These are phyloP conservation scores for Chionis minor DNA, from an alignment of 2,113 vertebrate genomes.

Conservation along the genomic window DNA sequence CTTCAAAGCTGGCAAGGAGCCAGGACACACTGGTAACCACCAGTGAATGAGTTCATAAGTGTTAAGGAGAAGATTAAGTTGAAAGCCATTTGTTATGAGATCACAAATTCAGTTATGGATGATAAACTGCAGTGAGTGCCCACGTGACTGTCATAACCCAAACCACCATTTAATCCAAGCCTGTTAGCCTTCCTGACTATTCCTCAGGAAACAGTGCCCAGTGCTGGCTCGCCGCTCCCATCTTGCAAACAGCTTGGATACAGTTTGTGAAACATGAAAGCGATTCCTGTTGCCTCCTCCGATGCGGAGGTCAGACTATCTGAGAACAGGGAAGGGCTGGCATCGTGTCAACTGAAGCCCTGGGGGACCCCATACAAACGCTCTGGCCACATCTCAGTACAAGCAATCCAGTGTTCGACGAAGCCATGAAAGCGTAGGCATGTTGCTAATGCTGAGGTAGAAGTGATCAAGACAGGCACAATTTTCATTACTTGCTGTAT, in stretches of 20 bases:
- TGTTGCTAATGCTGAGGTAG: not conserved
- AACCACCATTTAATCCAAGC: not conserved
- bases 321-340: not conserved
- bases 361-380: not conserved
- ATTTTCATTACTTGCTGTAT: not conserved
- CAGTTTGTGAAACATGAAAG: not conserved
- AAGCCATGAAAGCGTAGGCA: not conserved
- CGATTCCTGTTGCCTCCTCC: not conserved
- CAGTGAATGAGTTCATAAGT: not conserved
- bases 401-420: not conserved
- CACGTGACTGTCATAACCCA: not conserved
- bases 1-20: not conserved
- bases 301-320: rapidly evolving
- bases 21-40: not conserved
- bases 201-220: not conserved
- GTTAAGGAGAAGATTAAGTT: not conserved
- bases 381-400: not conserved
- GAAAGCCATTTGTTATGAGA: not conserved
- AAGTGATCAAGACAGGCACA: not conserved
- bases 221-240: not conserved
- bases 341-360: not conserved
- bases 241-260: not conserved
- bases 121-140: not conserved
- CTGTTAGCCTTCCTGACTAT: not conserved
- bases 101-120: not conserved